Evolutionary conservation across 2,113 vertebrate genomes (phyloP).

Genomic region (Dasypus novemcinctus): DNA sequence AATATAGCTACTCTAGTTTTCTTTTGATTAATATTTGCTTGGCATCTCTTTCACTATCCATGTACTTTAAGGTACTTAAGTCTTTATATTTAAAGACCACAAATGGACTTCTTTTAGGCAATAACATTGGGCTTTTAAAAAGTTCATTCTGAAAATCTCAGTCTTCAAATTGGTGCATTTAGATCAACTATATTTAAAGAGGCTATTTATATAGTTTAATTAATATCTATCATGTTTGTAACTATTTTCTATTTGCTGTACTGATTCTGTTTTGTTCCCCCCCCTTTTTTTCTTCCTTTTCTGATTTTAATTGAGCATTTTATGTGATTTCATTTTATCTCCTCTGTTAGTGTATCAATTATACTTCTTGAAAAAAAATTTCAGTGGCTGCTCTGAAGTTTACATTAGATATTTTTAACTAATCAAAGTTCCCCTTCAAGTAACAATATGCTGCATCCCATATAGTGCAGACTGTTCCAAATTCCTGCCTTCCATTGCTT

Average conservation of each 20-base stretch:
- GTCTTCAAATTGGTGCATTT: not conserved
- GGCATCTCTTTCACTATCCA: not conserved
- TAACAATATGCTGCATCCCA: not conserved
- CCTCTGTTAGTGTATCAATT: not conserved
- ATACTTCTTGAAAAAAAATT: not conserved
- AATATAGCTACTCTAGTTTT: not conserved
- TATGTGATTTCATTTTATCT: not conserved
- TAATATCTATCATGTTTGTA: not conserved
- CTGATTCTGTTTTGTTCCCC: not conserved
- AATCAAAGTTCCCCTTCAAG: not conserved
- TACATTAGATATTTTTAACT: not conserved
- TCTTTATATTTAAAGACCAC: not conserved
- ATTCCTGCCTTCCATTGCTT: no score
- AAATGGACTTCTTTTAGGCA: not conserved
- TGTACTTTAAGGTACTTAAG: not conserved
- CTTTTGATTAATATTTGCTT: not conserved
- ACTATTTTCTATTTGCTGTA: not conserved
- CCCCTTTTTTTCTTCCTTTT: not conserved
- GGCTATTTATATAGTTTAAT: not conserved
- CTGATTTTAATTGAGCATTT: not conserved
- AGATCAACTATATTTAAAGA: not conserved
- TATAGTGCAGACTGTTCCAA: no score
- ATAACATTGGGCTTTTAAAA: not conserved
- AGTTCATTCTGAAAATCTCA: not conserved
- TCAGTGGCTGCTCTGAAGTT: not conserved